Evolutionary conservation across 2,888 invertebrate species (phyloP), one percentile per base, ranked within the genome.

Genomic region (Abrostola tripartita): DNA sequence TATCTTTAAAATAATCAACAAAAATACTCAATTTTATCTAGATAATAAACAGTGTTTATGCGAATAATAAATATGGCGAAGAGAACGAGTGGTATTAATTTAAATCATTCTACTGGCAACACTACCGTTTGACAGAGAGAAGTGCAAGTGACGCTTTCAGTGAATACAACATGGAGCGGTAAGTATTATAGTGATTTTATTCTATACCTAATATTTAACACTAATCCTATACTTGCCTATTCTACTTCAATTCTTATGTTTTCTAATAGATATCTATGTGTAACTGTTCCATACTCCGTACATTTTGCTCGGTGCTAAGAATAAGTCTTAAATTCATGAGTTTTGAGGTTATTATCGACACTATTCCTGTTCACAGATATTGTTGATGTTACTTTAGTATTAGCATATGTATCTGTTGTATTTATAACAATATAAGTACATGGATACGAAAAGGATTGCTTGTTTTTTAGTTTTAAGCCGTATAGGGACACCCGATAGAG

Each of bases 121-220:
- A 67, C 66, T 35, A 6, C 6, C 6, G 44, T 38, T 50, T 65
- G 61, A 52, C 70, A 53, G 53, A 6, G 1, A 6, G 5, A 35
- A 9, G 6, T 8, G 9, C 10, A 37, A 14, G 61, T 51, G 52
- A 60, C 52, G 55, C 52, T 4, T n/a, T 12, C 41, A 7, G 44
- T 5, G 6, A 7, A 24, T 7, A 5, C 14, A 40, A 57, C 6
- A 71, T 71, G 75, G 59, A 61, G 0, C 38, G 37, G 81, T 80
- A 49, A 78, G 81, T 74, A 78, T 60, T 65, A 65, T 56, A 47
- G 56, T 65, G 52, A 55, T 60, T 58, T 56, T 69, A 62, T 67
- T 64, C 6, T 41, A 52, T 68, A 68, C 12, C 71, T 68, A 62
- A 60, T 71, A 59, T 59, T 59, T 57, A 9, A 6, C 35, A 49